Base-by-base conservation (phyloP, 1,140 invertebrate species). In the Pseudomyrmex sp. region DNA sequence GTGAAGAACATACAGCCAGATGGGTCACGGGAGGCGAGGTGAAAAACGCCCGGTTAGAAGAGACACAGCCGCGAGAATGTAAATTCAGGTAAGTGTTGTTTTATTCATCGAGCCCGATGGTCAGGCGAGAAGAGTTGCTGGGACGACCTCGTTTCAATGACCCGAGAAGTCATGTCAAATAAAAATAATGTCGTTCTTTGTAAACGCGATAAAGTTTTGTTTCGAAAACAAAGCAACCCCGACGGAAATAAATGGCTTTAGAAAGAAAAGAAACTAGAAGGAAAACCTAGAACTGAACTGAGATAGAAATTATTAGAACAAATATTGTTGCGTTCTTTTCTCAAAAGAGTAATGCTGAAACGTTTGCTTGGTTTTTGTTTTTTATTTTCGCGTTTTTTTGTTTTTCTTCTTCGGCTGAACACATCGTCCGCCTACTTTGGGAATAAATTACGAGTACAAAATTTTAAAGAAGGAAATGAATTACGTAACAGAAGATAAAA, bases 61-160 rank as follows among this genome's bases (percentile, higher is more conserved):
- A 73, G 65, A 68, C 50, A 79, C 56, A 79, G 59, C 46, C 52
- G 56, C 59, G 59, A 59, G 69, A 79, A 88, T 88, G 77, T 82
- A 85, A 88, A 88, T 88, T 65, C 35, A 48, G 63, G 65, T 73
- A 9, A 63, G 69, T 83, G 69, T 88, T 90, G 83, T 85, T 89
- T 90, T 90, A 90, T 90, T 89, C 89, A 89, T 35, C 88, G 50
- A 69, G 80, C 52, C 23, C 68, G 69, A 18, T 9, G 20, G 35
- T 13, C 72, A 84, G 66, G 75, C 70, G 70, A 84, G 50, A 54
- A 77, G 56, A 80, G 61, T 83, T 83, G 80, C 54, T 70, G 82
- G 75, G 66, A 18, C 35, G 26, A 84, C 84, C 88, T 59, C 85
- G 84, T 90, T 90, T 77, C 85, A 84, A 89, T 82, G 77, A 89